Evolutionary conservation across 2,888 invertebrate genomes (phyloP), one percentile per base, ranked within the genome.

Genomic region (Hydropsyche betteni): DNA sequence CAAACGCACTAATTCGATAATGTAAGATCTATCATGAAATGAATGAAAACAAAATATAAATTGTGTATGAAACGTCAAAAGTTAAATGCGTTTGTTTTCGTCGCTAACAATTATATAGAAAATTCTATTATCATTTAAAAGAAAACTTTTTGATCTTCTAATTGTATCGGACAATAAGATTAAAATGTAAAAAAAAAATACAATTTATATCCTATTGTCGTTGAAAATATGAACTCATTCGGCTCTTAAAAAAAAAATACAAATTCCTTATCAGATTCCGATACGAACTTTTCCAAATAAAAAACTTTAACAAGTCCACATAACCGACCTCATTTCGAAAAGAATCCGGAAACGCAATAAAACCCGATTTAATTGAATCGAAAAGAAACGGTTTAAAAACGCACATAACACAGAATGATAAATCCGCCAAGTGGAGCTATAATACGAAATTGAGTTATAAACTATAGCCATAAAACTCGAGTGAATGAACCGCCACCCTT

Each of bases 401-500:
- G 72, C 58, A 72, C 16, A 44, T 4, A 44, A 44, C 44, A 10
- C 6, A 4, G 10, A 44, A 44, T 44, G 44, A 52, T 55, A 64
- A 75, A 16, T 58, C 75, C 33, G 33, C 34, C 74, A 36, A 74
- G 74, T 34, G 58, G 44, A 44, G 69, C 74, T 58, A 75, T 70
- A 70, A 75, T 75, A 61, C 58, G 69, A 75, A 75, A 75, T 75
- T 75, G 58, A 75, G 75, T 75, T 75, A 75, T 75, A 75, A 75
- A 75, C 55, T 73, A 53, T 53, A 53, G 70, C 52, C n/a, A 53
- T 53, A 70, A 71, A 64, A 52, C 38, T 51, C 44, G 77, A 73
- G 73, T 77, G 77, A 77, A 77, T 77, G 77, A 77, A 77, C 77
- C 69, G 50, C 68, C 61, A 61, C 75, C 77, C 74, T 24, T 24